Conservation (phyloP, 2,797 vertebrate species). For the Scyliorhinus canicula region DNA sequence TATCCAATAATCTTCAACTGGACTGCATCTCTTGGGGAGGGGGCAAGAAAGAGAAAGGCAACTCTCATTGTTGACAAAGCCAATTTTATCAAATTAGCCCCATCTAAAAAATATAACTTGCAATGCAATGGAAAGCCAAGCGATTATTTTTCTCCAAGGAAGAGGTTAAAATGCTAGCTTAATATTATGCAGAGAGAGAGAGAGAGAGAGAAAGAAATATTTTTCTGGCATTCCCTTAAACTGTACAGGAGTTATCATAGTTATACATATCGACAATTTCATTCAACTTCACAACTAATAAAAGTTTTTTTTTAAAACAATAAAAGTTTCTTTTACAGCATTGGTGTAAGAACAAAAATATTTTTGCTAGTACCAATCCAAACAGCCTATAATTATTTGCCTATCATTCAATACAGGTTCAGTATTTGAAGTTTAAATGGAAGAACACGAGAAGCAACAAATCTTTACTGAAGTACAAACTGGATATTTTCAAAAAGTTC, state of each 20-base stretch:
- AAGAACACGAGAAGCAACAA: background rate
- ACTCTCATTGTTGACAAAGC: background rate
- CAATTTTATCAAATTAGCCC: background rate
- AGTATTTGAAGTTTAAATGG: background rate
- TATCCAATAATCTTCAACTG: background rate
- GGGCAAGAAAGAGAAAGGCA: background rate
- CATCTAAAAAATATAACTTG: background rate
- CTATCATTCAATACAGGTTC: background rate
- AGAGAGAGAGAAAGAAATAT: background rate
- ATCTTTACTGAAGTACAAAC: background rate
- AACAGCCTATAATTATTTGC: background rate
- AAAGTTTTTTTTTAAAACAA: background rate
- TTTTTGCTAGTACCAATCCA: background rate
- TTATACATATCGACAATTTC: background rate
- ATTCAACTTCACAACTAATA: background rate
- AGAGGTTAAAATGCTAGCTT: background rate
- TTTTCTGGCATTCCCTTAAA: background rate
- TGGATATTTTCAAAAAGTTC: background rate
- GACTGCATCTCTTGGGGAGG: no score
- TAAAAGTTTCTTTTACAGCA: background rate
- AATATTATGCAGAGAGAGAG: no score
- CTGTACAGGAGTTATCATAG: background rate
- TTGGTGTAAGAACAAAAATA: background rate
- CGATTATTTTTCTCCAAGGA: background rate
- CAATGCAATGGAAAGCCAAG: background rate